phyloP scores from a whole-genome alignment of 2,888 invertebrate genomes.

The Nephrotoma guestfalica region DNA sequence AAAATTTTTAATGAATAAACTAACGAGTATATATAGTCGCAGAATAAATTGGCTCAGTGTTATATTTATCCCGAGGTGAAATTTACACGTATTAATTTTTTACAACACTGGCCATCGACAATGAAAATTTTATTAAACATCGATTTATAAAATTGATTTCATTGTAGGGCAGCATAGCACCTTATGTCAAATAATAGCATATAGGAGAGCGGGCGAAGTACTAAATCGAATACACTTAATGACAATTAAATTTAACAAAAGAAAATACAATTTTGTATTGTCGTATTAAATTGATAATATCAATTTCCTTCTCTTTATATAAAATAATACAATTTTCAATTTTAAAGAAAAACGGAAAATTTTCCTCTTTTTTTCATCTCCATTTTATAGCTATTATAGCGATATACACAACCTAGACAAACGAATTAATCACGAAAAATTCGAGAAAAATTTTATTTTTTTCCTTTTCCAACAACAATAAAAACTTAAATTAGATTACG shows the following conservation, averaged over 20 bases:
- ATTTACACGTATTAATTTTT: conserved; percentile 4
- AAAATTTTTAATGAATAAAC: neutral
- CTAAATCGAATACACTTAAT: neutral
- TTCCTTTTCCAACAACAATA: neutral
- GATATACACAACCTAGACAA: neutral
- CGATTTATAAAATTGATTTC: neutral
- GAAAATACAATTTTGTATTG: neutral
- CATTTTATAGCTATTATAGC: neutral
- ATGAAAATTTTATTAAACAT: neutral
- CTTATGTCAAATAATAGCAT: neutral
- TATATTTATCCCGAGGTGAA: neutral
- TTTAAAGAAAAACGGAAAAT: neutral
- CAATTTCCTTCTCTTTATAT: neutral
- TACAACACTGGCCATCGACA: neutral
- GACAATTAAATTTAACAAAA: neutral
- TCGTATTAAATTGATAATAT: neutral
- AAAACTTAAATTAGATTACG: neutral
- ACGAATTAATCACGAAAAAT: neutral
- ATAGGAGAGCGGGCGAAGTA: neutral
- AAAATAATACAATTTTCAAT: neutral
- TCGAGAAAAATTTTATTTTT: neutral
- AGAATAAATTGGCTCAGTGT: neutral
- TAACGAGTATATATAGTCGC: neutral
- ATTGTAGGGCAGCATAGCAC: neutral
- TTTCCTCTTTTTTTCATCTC: neutral